These are phyloP conservation scores for Riparia riparia DNA, from an alignment of 2,113 vertebrate species.

Conservation along the genomic window DNA sequence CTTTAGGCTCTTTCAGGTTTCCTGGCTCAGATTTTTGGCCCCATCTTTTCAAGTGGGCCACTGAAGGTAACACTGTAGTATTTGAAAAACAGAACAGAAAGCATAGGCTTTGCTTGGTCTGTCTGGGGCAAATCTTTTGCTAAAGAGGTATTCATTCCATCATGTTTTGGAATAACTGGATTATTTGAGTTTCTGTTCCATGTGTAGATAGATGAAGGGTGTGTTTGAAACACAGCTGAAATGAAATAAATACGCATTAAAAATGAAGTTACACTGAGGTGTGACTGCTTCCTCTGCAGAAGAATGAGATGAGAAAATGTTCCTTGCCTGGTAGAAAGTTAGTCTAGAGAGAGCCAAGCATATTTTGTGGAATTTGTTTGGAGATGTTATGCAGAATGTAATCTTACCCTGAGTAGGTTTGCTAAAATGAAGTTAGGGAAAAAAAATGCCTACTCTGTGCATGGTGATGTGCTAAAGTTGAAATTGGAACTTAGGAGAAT, in stretches of 20 bases:
- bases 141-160: background rate
- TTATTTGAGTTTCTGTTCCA: background rate
- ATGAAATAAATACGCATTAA: background rate
- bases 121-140: background rate
- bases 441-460: background rate
- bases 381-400: background rate
- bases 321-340: background rate
- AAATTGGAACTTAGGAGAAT: background rate
- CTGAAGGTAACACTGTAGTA: background rate
- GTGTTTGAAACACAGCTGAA: background rate
- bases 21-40: background rate
- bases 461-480: background rate
- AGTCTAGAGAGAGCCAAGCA: background rate
- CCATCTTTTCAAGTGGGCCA: background rate
- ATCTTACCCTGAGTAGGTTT: background rate
- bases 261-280: background rate
- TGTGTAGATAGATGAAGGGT: background rate
- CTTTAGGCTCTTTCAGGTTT: background rate
- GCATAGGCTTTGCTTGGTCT: background rate
- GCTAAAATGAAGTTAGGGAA: background rate
- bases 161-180: background rate
- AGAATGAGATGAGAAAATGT: background rate
- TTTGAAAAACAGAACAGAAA: background rate
- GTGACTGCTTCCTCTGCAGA: background rate
- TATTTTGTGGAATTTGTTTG: background rate